These are phyloP conservation scores for Acanthochromis polyacanthus DNA, from an alignment of 2,113 vertebrate genomes.

Conservation along the genomic window DNA sequence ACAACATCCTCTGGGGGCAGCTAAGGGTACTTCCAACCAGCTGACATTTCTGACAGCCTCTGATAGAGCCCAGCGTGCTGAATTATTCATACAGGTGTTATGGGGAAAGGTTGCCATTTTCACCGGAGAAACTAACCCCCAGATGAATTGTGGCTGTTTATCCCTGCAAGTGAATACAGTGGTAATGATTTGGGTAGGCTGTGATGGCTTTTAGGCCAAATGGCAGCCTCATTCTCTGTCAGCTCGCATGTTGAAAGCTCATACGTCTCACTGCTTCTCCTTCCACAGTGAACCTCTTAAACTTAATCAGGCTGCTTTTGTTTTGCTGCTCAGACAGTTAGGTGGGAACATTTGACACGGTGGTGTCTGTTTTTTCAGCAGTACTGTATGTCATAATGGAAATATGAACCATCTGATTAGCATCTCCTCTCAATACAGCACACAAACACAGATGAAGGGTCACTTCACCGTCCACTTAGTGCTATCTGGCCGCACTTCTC, in stretches of 20 bases:
- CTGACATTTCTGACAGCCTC: constrained; percentile 83
- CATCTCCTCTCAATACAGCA: background rate
- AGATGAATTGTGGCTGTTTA: constrained; percentile 67
- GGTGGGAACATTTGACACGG: background rate
- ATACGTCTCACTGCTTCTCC: constrained; percentile 15
- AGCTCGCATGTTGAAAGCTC: constrained; percentile 43
- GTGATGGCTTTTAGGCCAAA: constrained; percentile 61
- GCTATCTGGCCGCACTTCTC: too few species aligned
- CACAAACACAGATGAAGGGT: too few species aligned
- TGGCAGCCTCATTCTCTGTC: constrained; percentile 42
- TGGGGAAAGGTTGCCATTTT: constrained; percentile 74
- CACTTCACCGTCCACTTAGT: too few species aligned
- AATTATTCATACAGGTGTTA: constrained; percentile 82
- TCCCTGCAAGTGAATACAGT: constrained; percentile 62
- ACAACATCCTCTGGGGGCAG: constrained; percentile 68
- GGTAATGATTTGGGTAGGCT: constrained; percentile 47
- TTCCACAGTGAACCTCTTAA: constrained; percentile 6
- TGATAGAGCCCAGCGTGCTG: constrained; percentile 73
- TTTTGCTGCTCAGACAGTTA: background rate
- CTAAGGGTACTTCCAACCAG: constrained; percentile 60
- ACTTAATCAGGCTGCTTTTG: constrained; percentile 4
- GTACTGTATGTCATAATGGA: background rate
- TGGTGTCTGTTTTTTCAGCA: background rate
- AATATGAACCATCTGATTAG: background rate
- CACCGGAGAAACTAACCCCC: constrained; percentile 59